Percentiles rank a stretch among this genome's conserved stretches.
Evolutionary conservation across 2,888 invertebrate species (phyloP).

Genomic region (Reticulitermes lucifugus): DNA sequence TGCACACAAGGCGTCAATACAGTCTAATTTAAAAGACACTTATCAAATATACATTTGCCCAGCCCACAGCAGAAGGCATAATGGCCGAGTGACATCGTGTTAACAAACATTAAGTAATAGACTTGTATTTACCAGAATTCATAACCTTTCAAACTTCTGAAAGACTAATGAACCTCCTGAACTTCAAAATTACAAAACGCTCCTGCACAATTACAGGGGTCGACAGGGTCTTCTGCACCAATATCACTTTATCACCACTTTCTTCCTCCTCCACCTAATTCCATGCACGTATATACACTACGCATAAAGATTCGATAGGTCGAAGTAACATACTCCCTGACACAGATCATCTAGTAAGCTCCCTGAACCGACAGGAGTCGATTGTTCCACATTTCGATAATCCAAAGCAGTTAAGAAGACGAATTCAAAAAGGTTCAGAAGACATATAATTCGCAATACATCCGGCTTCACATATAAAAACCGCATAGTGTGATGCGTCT

Average conservation of each 20-base stretch:
- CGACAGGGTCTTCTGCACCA: not conserved
- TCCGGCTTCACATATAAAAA: too few relatives aligned
- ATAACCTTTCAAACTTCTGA: not conserved
- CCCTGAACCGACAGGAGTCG: not conserved
- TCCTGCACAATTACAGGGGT: not conserved
- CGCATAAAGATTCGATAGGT: not conserved
- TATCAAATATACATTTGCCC: conserved; percentile 45
- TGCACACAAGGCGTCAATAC: conserved; percentile 14
- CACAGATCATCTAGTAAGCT: too few relatives aligned
- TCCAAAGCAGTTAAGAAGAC: too few relatives aligned
- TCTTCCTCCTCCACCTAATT: conserved; percentile 1
- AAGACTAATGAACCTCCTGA: not conserved
- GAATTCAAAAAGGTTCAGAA: too few relatives aligned
- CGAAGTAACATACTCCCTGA: not conserved
- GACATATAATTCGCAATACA: too few relatives aligned
- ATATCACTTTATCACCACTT: not conserved
- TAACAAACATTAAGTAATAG: conserved; percentile 11
- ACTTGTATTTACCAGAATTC: conserved; percentile 7
- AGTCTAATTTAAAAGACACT: conserved; percentile 35
- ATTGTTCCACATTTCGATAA: not conserved
- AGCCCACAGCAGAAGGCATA: conserved; percentile 48
- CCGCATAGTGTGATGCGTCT: too few relatives aligned
- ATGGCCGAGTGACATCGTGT: conserved; percentile 50
- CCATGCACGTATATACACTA: conserved; percentile 1
- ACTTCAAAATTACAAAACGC: not conserved